A percentile compares a stretch with the other conserved stretches of the same genome.
These are phyloP conservation scores for Arctopsyche grandis DNA, from an alignment of 1,140 invertebrate species.

Conservation along the genomic window DNA sequence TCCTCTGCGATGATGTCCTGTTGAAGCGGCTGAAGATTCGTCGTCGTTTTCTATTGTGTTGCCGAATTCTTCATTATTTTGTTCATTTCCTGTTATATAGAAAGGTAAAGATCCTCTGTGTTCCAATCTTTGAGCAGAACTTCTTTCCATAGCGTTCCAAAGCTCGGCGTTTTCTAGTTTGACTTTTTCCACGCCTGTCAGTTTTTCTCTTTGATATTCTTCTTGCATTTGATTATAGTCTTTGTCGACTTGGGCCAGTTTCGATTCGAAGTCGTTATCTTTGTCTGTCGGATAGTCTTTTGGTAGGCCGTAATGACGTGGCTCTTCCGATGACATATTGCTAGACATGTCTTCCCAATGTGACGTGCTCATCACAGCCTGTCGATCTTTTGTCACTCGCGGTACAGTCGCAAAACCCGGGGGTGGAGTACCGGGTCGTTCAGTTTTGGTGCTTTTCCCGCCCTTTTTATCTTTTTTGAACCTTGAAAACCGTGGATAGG, in stretches of 20 bases:
- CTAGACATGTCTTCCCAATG: conserved; percentile 48
- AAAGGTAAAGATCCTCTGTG: conserved; percentile 47
- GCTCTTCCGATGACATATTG: conserved; percentile 44
- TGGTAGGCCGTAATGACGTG: conserved; percentile 44
- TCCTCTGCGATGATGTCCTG: conserved; percentile 65
- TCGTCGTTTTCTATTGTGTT: conserved; percentile 23
- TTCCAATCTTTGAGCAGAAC: conserved; percentile 46
- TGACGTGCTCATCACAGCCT: conserved; percentile 39
- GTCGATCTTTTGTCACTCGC: conserved; percentile 57
- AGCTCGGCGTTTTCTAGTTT: conserved; percentile 49
- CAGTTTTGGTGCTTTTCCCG: conserved; percentile 62
- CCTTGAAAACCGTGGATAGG: conserved; percentile 79
- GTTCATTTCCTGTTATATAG: conserved; percentile 30
- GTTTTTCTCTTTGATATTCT: conserved; percentile 52
- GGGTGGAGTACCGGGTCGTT: conserved; percentile 64
- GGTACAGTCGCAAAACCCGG: conserved; percentile 60
- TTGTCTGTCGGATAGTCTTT: conserved; percentile 38
- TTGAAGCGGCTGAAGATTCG: conserved; percentile 54
- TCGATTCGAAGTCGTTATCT: conserved; percentile 47
- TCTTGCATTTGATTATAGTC: conserved; percentile 53
- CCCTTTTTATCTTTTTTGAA: conserved; percentile 73
- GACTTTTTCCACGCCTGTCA: conserved; percentile 38
- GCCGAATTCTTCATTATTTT: conserved; percentile 23
- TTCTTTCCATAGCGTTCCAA: conserved; percentile 52
- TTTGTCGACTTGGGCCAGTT: conserved; percentile 52